phyloP scores from a whole-genome alignment of 2,888 invertebrate species.

The Agonum fuliginosum region DNA sequence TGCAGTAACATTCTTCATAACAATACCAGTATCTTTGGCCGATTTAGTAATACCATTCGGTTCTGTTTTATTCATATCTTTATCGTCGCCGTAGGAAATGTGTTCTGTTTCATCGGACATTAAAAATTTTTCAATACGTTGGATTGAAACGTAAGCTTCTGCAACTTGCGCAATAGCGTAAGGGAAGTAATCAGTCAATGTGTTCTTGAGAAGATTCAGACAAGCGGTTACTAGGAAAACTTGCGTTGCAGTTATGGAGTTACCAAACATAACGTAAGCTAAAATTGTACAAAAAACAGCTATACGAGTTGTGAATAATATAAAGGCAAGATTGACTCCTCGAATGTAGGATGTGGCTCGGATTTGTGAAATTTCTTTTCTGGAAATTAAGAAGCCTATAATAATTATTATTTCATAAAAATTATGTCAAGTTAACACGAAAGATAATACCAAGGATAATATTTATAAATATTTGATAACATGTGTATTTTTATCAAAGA shows the following conservation, averaged over 20 bases:
- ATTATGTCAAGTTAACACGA: too few relatives aligned
- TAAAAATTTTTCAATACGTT: constrained; percentile 77
- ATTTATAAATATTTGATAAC: background rate
- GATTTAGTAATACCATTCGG: constrained; percentile 71
- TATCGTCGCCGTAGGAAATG: background rate
- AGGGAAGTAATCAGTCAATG: constrained; percentile 84
- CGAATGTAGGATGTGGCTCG: constrained; percentile 74
- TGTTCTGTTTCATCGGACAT: constrained; percentile 76
- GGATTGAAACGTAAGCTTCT: constrained; percentile 79
- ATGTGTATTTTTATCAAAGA: too few relatives aligned
- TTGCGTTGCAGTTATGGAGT: constrained; percentile 80
- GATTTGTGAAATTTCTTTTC: constrained; percentile 73
- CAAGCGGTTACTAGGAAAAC: constrained; percentile 84
- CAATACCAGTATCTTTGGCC: constrained; percentile 67
- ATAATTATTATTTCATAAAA: too few relatives aligned
- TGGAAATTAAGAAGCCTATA: constrained; percentile 67
- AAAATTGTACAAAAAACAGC: constrained; percentile 83
- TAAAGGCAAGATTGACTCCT: constrained; percentile 76
- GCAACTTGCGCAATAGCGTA: constrained; percentile 80
- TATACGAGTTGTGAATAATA: constrained; percentile 82
- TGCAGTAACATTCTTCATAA: constrained; percentile 73
- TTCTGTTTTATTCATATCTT: constrained; percentile 62
- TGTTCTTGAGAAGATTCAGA: constrained; percentile 83
- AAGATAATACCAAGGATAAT: too few relatives aligned
- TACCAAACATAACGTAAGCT: constrained; percentile 77